These are phyloP conservation scores for Notolepis coatsorum DNA, from an alignment of 2,797 vertebrate species.

Conservation along the genomic window DNA sequence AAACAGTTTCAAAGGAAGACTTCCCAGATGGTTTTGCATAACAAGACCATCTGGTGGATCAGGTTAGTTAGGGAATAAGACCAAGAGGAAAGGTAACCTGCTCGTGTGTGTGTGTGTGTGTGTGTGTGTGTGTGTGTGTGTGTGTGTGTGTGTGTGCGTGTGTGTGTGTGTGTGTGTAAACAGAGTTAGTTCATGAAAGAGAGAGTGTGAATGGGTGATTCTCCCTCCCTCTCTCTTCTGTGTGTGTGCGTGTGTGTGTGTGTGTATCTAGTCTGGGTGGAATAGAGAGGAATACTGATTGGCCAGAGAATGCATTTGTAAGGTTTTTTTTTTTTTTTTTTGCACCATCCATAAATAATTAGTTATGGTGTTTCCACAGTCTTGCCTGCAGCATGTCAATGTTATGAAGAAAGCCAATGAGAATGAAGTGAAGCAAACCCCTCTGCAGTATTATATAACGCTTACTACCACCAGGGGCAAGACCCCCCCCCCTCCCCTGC, in stretches of 20 bases:
- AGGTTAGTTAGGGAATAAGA: too few relatives aligned
- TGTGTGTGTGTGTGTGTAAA: too few relatives aligned
- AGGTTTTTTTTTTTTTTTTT: too few relatives aligned
- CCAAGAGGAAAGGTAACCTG: too few relatives aligned
- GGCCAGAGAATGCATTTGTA: too few relatives aligned
- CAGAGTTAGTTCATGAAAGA: neutral
- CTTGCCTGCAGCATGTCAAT: conserved; percentile 58
- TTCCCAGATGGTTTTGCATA: too few relatives aligned
- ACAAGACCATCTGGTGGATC: too few relatives aligned
- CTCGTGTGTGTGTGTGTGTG: too few relatives aligned
- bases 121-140: too few relatives aligned
- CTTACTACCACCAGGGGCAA: conserved; percentile 61
- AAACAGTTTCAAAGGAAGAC: too few relatives aligned
- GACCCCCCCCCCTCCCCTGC: conserved; percentile 15
- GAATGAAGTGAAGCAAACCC: conserved; percentile 25
- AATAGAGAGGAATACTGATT: neutral
- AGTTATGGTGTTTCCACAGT: conserved; percentile 39
- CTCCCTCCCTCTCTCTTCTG: neutral
- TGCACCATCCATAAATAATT: conserved; percentile 65
- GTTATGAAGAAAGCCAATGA: conserved; percentile 64
- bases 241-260: neutral
- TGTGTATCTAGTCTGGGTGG: conserved; percentile 20
- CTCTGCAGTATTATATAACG: conserved; percentile 84
- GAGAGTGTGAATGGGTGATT: neutral
- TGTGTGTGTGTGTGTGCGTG: too few relatives aligned